Conservation (phyloP, 2,888 invertebrate genomes). For the Parnassius apollo region DNA sequence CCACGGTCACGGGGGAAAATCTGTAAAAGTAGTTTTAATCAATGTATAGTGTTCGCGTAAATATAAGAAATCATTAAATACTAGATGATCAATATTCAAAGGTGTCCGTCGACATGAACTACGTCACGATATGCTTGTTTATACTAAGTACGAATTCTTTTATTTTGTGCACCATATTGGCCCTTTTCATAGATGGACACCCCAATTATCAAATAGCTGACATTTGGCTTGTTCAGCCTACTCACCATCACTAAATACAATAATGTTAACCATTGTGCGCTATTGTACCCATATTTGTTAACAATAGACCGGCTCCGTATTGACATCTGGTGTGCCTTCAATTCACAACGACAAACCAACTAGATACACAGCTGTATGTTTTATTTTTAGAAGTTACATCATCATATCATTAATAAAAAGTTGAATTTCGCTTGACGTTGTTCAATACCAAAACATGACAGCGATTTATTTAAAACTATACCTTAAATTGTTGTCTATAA, state of each 20-base stretch:
- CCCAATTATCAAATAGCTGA: conserved; percentile 71
- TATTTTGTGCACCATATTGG: conserved; percentile 7
- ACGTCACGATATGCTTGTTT: too few species aligned
- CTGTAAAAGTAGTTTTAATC: too few species aligned
- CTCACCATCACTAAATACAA: conserved; percentile 66
- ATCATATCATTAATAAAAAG: not conserved
- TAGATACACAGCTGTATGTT: conserved; percentile 15
- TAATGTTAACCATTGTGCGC: conserved; percentile 69
- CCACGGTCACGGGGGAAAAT: too few species aligned
- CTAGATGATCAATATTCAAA: too few species aligned
- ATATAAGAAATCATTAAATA: too few species aligned
- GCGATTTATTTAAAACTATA: conserved; percentile 12
- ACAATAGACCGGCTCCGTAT: conserved; percentile 64
- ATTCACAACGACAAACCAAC: conserved; percentile 30
- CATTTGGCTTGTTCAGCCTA: conserved; percentile 65
- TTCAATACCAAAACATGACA: not conserved
- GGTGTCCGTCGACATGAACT: too few species aligned
- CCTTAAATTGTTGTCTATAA: conserved; percentile 6
- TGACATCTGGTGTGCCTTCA: conserved; percentile 67
- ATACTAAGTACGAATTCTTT: too few species aligned
- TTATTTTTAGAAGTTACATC: conserved; percentile 9
- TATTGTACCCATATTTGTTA: conserved; percentile 76
- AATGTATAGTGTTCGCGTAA: too few species aligned
- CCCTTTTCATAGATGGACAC: conserved; percentile 47
- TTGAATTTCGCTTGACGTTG: conserved; percentile 4